A percentile compares a stretch with the other conserved stretches of the same genome.
Evolutionary conservation across 2,113 vertebrate genomes (phyloP).

Genomic region (Gopherus flavomarginatus): DNA sequence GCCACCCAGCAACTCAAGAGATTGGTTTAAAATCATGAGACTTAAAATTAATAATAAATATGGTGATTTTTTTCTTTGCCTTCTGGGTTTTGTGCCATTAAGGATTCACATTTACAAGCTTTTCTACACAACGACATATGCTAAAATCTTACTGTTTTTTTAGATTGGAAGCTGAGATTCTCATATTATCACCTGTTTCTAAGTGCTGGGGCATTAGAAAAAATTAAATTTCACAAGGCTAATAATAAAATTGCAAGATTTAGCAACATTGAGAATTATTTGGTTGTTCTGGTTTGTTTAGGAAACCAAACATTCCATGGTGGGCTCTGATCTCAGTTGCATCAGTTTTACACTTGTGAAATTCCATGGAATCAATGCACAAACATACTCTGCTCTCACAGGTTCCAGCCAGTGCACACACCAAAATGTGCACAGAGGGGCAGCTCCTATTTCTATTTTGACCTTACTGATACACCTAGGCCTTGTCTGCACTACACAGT

Average conservation of each 20-base stretch:
- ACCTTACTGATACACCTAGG: background rate
- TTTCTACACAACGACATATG: background rate
- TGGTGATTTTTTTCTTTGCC: background rate
- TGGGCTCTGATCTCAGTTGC: background rate
- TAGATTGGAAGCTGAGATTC: background rate
- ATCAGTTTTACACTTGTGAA: background rate
- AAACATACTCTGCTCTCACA: fast-evolving
- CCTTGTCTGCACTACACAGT: too few species aligned
- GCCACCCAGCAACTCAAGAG: background rate
- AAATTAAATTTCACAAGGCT: background rate
- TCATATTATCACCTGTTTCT: background rate
- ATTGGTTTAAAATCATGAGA: background rate
- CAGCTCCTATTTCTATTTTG: background rate
- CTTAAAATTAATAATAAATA: background rate
- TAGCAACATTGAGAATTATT: background rate
- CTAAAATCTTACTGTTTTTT: background rate
- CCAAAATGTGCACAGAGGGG: background rate
- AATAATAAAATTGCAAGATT: background rate
- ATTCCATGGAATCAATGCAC: background rate
- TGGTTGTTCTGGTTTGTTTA: background rate
- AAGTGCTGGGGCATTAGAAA: background rate
- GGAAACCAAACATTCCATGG: background rate
- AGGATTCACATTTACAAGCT: background rate
- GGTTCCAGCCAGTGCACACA: background rate
- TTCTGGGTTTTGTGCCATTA: background rate